These are phyloP conservation scores for Limenitis camilla DNA, from an alignment of 2,888 invertebrate species.

Conservation along the genomic window DNA sequence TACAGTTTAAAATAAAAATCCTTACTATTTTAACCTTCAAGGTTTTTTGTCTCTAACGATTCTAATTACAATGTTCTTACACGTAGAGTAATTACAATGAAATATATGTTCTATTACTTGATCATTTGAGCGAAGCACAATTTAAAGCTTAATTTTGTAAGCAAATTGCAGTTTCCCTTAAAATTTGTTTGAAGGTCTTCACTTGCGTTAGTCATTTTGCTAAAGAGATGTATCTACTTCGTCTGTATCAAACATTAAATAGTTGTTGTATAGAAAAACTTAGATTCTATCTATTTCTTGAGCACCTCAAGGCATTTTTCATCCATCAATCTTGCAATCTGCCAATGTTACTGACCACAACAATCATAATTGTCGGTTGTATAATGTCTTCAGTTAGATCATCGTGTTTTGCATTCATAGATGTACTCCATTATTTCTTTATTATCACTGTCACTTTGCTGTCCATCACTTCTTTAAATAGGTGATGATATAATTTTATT, in stretches of 20 bases:
- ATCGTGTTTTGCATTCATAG: slow-evolving; percentile 42
- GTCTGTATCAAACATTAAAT: background rate
- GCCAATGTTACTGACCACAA: slow-evolving; percentile 40
- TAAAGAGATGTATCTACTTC: slow-evolving; percentile 14
- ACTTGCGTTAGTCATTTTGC: slow-evolving; percentile 27
- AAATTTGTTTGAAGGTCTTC: slow-evolving; percentile 31
- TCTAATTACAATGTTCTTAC: slow-evolving; percentile 38
- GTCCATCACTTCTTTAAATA: slow-evolving; percentile 41
- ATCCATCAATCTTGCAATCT: slow-evolving; percentile 38
- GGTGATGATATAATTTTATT: slow-evolving; percentile 42
- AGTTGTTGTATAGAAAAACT: background rate
- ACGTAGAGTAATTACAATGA: slow-evolving; percentile 44
- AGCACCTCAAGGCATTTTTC: slow-evolving; percentile 14
- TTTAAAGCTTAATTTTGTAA: slow-evolving; percentile 37
- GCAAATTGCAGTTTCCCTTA: slow-evolving; percentile 44
- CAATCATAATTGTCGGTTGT: slow-evolving; percentile 49
- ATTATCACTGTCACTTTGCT: slow-evolving; percentile 42
- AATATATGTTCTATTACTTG: slow-evolving; percentile 39
- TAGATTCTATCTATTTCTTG: slow-evolving; percentile 1
- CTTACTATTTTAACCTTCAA: slow-evolving; percentile 37
- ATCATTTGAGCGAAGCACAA: slow-evolving; percentile 33
- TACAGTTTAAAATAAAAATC: slow-evolving; percentile 4
- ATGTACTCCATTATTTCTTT: slow-evolving; percentile 34
- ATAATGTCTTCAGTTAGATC: slow-evolving; percentile 47
- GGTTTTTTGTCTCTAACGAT: slow-evolving; percentile 33